A percentile compares a stretch with the other conserved stretches of the same genome.
These are phyloP conservation scores for Nematolebias whitei DNA, from an alignment of 2,113 vertebrate species.

Conservation along the genomic window DNA sequence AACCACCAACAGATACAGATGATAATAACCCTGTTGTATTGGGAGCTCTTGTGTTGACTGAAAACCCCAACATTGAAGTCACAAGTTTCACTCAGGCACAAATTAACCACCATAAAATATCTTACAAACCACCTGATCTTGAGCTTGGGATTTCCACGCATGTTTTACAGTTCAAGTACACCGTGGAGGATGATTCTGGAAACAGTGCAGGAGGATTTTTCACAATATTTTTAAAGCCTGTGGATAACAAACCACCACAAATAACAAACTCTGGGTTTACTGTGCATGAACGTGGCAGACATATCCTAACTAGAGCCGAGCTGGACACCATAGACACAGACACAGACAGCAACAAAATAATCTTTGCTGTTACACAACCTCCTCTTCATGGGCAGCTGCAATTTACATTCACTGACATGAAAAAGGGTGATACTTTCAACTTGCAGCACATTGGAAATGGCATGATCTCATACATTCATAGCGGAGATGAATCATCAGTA, in stretches of 20 bases:
- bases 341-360: constrained; percentile 84
- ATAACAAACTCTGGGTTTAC: constrained; percentile 92
- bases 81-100: constrained; percentile 93
- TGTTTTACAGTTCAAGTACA: constrained; percentile 89
- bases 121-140: constrained; percentile 88
- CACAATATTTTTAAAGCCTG: constrained; percentile 89
- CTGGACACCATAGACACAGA: constrained; percentile 88
- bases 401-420: constrained; percentile 80
- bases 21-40: constrained; percentile 83
- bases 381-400: constrained; percentile 86
- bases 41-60: constrained; percentile 88
- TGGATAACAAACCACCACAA: constrained; percentile 92
- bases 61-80: constrained; percentile 84
- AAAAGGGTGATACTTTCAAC: constrained; percentile 82
- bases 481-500: constrained; percentile 81
- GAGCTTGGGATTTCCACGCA: constrained; percentile 91
- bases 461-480: constrained; percentile 85
- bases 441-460: constrained; percentile 86
- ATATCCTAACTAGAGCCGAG: constrained; percentile 84
- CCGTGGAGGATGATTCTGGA: constrained; percentile 88
- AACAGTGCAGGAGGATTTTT: constrained; percentile 85
- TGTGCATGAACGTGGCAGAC: constrained; percentile 82
- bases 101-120: constrained; percentile 96
- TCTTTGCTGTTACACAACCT: constrained; percentile 86
- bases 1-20: constrained; percentile 88